Percentiles rank a stretch among this genome's conserved stretches.
phyloP scores from a whole-genome alignment of 1,140 invertebrate genomes.

The Drosophila biarmipes region DNA sequence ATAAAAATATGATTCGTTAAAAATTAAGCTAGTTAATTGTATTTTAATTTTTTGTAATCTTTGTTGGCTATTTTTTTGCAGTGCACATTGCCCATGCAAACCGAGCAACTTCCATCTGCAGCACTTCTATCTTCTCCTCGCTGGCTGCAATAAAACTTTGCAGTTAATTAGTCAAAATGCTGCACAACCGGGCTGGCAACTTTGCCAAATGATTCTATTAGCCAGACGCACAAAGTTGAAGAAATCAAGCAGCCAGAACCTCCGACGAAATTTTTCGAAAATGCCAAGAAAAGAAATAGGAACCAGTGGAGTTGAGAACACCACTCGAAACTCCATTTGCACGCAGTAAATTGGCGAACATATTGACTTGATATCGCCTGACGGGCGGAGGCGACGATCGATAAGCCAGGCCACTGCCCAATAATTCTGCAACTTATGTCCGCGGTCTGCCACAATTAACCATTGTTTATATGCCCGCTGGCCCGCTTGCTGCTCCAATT shows the following conservation, averaged over 20 bases:
- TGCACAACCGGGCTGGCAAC: conserved; percentile 71
- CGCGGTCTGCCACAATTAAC: conserved; percentile 30
- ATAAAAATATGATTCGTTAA: too few species aligned
- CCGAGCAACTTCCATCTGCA: conserved; percentile 31
- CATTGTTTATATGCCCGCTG: conserved; percentile 40
- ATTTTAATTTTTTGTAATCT: neutral
- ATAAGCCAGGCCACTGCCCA: conserved; percentile 7
- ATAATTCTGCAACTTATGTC: conserved; percentile 35
- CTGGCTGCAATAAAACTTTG: conserved; percentile 71
- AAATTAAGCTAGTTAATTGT: too few species aligned
- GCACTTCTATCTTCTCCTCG: conserved; percentile 15
- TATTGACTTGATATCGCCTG: conserved; percentile 13
- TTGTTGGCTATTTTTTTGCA: neutral
- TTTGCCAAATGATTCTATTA: conserved; percentile 67
- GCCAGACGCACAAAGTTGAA: conserved; percentile 35
- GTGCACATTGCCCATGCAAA: conserved; percentile 13
- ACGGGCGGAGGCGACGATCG: conserved; percentile 10
- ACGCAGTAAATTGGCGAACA: conserved; percentile 43
- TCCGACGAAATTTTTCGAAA: conserved; percentile 16
- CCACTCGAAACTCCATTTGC: conserved; percentile 36
- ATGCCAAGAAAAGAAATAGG: conserved; percentile 8
- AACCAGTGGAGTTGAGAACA: conserved; percentile 8
- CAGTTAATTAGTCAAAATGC: conserved; percentile 81
- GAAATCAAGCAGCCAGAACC: conserved; percentile 28
- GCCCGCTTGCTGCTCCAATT: conserved; percentile 35